A percentile compares a stretch with the other conserved stretches of the same genome.
phyloP scores from a whole-genome alignment of 2,797 vertebrate genomes.

The Apodemus agrarius region DNA sequence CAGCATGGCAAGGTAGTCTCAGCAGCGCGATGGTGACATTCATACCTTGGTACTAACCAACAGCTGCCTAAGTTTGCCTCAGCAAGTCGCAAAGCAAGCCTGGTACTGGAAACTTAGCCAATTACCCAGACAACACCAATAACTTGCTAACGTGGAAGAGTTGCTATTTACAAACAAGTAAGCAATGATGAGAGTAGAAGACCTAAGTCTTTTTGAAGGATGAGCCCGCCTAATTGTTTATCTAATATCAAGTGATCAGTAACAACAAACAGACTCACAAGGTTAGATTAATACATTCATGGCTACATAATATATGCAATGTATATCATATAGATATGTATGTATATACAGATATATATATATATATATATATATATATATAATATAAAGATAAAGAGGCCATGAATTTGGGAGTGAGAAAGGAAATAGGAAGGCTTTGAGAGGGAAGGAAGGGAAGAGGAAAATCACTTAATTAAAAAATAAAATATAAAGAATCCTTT shows the following conservation, averaged over 20 bases:
- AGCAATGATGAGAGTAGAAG: background rate
- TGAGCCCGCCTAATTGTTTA: background rate
- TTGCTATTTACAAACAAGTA: background rate
- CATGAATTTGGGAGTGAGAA: background rate
- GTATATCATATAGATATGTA: background rate
- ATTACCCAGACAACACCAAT: background rate
- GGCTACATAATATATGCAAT: background rate
- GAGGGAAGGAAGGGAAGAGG: background rate
- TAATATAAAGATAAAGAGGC: background rate
- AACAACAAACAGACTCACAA: background rate
- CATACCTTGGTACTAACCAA: background rate
- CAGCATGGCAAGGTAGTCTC: background rate
- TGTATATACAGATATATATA: background rate
- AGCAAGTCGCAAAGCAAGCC: background rate
- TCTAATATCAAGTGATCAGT: background rate
- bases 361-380: background rate
- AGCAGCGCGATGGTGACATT: background rate
- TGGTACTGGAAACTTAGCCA: background rate
- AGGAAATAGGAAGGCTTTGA: background rate
- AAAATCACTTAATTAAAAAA: background rate
- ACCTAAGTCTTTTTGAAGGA: background rate
- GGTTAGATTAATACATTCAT: background rate
- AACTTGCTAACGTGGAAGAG: background rate
- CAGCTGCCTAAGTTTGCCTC: background rate
- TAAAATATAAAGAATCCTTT: background rate